Conservation (phyloP, 2,113 vertebrate species). For the Neotragus moschatus region DNA sequence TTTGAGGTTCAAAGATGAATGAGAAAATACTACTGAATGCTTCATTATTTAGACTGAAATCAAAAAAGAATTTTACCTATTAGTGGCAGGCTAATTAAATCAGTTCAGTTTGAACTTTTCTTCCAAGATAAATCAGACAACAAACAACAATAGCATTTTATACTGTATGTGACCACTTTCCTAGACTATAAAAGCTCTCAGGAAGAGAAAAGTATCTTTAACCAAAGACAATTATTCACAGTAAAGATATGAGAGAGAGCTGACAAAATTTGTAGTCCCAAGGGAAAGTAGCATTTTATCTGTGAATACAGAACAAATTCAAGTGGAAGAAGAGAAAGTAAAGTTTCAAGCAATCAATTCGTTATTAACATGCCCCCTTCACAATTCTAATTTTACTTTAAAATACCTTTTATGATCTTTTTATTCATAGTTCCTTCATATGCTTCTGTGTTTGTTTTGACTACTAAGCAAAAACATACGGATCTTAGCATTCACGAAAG, state of each 20-base stretch:
- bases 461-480: conserved; percentile 45
- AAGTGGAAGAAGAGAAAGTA: conserved; percentile 13
- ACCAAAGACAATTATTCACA: conserved; percentile 17
- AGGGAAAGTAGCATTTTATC: not conserved
- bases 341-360: not conserved
- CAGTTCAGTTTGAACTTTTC: conserved; percentile 71
- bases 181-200: not conserved
- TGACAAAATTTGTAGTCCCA: not conserved
- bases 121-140: conserved; percentile 44
- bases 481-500: conserved; percentile 60
- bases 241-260: not conserved
- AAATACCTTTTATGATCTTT: conserved; percentile 42
- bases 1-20: conserved; percentile 77
- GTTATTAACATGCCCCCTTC: not conserved
- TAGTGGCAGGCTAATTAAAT: conserved; percentile 78
- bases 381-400: conserved; percentile 38
- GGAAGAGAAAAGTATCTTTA: not conserved
- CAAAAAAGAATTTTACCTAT: conserved; percentile 74
- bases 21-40: conserved; percentile 74
- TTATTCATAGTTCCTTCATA: conserved; percentile 22
- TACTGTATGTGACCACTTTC: not conserved
- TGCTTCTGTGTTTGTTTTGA: conserved; percentile 42
- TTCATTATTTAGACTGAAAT: conserved; percentile 77
- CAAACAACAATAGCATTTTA: conserved; percentile 26
- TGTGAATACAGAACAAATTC: conserved; percentile 19